Percentiles rank a stretch among this genome's conserved stretches.
Conservation (phyloP, 2,888 invertebrate genomes). For the Gerris lacustris region DNA sequence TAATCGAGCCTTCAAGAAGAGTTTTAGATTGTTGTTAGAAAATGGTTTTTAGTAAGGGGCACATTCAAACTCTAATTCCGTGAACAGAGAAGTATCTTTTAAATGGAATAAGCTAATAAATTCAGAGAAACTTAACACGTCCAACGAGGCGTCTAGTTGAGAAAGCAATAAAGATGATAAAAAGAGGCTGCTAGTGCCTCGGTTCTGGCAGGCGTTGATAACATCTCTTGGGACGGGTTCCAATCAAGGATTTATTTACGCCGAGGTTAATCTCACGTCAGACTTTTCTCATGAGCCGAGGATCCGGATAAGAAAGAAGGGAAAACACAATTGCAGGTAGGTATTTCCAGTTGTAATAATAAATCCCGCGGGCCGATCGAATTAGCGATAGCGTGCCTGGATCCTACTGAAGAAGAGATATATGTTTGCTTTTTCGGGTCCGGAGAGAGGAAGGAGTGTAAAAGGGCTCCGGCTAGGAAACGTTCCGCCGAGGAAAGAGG, state of each 20-base stretch:
- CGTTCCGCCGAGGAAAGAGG: neutral
- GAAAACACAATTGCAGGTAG: conserved; percentile 3
- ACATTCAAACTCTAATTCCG: neutral
- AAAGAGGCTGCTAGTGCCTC: neutral
- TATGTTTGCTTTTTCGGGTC: conserved; percentile 3
- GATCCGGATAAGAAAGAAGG: neutral
- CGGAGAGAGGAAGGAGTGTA: neutral
- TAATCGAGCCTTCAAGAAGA: no score
- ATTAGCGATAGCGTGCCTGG: conserved; percentile 3
- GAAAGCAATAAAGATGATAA: conserved; percentile 5
- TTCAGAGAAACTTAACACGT: conserved; percentile 5
- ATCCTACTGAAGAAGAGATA: conserved; percentile 1
- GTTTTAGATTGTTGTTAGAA: no score
- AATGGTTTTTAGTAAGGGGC: neutral
- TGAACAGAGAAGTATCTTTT: neutral
- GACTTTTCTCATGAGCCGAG: conserved; percentile 1
- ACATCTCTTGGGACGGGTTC: conserved; percentile 5
- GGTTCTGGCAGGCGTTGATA: neutral
- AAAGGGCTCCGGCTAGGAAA: conserved; percentile 1
- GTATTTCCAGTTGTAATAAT: neutral
- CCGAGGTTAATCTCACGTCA: conserved; percentile 3
- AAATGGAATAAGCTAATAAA: neutral
- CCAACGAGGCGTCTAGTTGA: conserved; percentile 1
- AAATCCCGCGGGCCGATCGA: conserved; percentile 3
- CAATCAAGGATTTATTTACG: conserved; percentile 1